Conservation (phyloP, 2,888 invertebrate genomes). For the Polydrusus cervinus region DNA sequence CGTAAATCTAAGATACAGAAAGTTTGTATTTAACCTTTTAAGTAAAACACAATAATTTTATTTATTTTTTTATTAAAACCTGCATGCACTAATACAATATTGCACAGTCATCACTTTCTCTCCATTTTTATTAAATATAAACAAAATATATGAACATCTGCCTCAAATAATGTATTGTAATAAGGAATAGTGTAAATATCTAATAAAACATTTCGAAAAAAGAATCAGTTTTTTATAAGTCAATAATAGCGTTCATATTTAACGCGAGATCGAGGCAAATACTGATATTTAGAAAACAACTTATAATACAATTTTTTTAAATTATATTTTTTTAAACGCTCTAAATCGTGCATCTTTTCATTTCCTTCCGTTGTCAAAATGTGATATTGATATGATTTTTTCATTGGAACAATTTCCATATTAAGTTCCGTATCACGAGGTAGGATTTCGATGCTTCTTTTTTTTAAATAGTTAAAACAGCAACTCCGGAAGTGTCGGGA, state of each 20-base stretch:
- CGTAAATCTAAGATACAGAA: too few relatives aligned
- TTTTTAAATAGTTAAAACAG: constrained; percentile 82
- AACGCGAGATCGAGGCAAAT: background rate
- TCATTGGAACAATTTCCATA: constrained; percentile 18
- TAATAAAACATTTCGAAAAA: too few relatives aligned
- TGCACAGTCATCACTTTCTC: too few relatives aligned
- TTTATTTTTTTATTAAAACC: too few relatives aligned
- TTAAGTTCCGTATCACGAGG: constrained; percentile 64
- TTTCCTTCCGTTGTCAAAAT: background rate
- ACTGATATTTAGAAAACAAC: background rate
- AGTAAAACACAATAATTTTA: too few relatives aligned
- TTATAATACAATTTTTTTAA: constrained; percentile 17
- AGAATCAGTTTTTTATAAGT: too few relatives aligned
- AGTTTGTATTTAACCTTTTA: too few relatives aligned
- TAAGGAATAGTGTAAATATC: too few relatives aligned
- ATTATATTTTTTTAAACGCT: background rate
- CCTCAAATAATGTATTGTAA: too few relatives aligned
- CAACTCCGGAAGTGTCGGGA: constrained; percentile 81
- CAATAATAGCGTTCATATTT: background rate
- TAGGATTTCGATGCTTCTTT: constrained; percentile 68
- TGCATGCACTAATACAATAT: too few relatives aligned
- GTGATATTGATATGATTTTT: background rate
- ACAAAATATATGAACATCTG: too few relatives aligned
- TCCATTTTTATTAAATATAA: too few relatives aligned
- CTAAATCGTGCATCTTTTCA: constrained; percentile 29